Evolutionary conservation across 2,113 vertebrate species (phyloP), one percentile per base, ranked within the genome.

Genomic region (Myotis davidii): DNA sequence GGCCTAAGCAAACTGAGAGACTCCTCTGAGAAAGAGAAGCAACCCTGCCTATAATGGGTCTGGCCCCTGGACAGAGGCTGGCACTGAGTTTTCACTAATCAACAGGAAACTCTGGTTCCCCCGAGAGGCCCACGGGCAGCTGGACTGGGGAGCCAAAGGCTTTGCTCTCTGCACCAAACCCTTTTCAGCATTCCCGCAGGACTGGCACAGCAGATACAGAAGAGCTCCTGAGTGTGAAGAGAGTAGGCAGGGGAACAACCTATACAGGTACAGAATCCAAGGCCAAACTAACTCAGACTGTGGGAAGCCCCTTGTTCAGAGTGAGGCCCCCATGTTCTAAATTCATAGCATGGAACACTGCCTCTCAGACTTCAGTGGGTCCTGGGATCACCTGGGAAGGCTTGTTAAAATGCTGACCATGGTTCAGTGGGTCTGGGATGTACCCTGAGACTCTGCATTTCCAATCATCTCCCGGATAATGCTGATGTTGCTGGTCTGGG

Each of bases 171-270:
- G 87, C 56, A 14, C 27, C 37, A 79, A 65, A 14, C n/a, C 64
- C 21, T 79, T 9, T 9, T 32, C 37, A 18, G 21, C 69, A 54
- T 21, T 32, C 32, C 25, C 37, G 18, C 37, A 67, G 79, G 61
- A 48, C 1, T 3, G 18, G 59, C 67, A 5, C 23, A 39, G 74
- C 70, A 8, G 67, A 20, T 0, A 3, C 56, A 1, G 11, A 52
- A 34, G 21, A 16, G 27, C 78, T 74, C 67, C 12, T 14, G 88
- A 67, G 29, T n/a, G 0, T 2, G n/a, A 18, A 12, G 0, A 1
- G 8, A 21, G 67, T 0, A 0, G 65, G 5, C 37, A 70, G 10
- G 10, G 3, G 18, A 32, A 54, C 11, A 6, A 11, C 11, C 54
- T 61, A 0, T 9, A 9, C 5, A 3, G 32, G 5, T 20, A n/a